Conservation (phyloP, 2,113 vertebrate genomes). For the Burhinus bistriatus region DNA sequence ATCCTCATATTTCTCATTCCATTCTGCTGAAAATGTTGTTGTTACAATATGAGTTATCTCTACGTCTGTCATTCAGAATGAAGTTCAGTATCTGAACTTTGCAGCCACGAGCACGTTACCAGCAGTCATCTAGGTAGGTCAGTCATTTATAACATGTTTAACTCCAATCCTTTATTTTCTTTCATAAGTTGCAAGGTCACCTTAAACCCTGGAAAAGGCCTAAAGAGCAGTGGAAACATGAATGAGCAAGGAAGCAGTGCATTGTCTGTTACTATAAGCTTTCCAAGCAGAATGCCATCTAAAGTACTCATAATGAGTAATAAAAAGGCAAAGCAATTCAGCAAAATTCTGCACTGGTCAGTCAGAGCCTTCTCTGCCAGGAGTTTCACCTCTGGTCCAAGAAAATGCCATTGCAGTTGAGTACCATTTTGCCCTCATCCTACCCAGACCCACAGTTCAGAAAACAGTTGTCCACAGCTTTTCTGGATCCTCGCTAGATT, state of each 20-base stretch:
- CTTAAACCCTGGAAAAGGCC: background rate
- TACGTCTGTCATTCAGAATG: background rate
- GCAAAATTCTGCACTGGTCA: background rate
- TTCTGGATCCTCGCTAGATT: background rate
- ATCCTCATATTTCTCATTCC: background rate
- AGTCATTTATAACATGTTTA: conserved; percentile 25
- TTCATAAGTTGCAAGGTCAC: conserved; percentile 52
- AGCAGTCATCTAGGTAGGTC: conserved; percentile 29
- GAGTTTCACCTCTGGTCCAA: background rate
- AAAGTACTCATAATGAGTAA: background rate
- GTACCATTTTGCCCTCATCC: background rate
- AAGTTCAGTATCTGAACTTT: too few species aligned
- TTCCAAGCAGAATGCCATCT: background rate
- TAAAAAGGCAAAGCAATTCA: background rate
- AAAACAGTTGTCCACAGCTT: background rate
- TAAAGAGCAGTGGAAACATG: background rate
- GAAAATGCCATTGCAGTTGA: background rate
- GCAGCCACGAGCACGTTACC: background rate
- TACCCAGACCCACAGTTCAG: background rate
- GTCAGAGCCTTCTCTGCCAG: background rate
- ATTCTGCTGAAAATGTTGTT: background rate
- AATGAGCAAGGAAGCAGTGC: background rate
- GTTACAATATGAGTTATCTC: background rate
- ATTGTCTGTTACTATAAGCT: background rate
- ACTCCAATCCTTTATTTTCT: conserved; percentile 19